Evolutionary conservation across 2,888 invertebrate species (phyloP).

Genomic region (Craniophora ligustri): DNA sequence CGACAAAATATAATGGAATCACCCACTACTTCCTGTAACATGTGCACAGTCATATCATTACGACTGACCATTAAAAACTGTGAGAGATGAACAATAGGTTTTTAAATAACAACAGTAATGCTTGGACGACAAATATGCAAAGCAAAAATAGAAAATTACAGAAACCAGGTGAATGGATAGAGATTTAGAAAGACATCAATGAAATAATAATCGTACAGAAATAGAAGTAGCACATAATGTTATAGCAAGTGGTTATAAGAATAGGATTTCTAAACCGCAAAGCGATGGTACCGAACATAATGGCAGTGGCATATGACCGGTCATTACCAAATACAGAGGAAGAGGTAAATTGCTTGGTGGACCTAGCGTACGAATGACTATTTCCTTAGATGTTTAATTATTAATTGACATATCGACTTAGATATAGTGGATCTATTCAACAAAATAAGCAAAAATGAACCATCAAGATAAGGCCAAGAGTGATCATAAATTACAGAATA

Average conservation of each 20-base stretch:
- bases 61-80: too few relatives aligned
- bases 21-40: not conserved
- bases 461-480: too few relatives aligned
- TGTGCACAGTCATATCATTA: not conserved
- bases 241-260: not conserved
- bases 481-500: too few relatives aligned
- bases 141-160: too few relatives aligned
- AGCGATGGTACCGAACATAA: slow-evolving; percentile 6
- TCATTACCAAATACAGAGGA: slow-evolving; percentile 55
- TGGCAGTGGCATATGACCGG: slow-evolving; percentile 18
- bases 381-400: slow-evolving; percentile 56
- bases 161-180: too few relatives aligned
- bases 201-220: not conserved
- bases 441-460: too few relatives aligned
- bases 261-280: slow-evolving; percentile 11
- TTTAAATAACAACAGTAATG: too few relatives aligned
- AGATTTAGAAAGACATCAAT: not conserved
- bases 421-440: slow-evolving; percentile 25
- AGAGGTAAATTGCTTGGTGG: slow-evolving; percentile 55
- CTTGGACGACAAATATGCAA: too few relatives aligned
- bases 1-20: not conserved
- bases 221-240: not conserved
- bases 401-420: slow-evolving; percentile 30
- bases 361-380: slow-evolving; percentile 42
- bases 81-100: not conserved